Base-by-base conservation (phyloP, 1,140 invertebrate species). In the Scaptomyza pallida region DNA sequence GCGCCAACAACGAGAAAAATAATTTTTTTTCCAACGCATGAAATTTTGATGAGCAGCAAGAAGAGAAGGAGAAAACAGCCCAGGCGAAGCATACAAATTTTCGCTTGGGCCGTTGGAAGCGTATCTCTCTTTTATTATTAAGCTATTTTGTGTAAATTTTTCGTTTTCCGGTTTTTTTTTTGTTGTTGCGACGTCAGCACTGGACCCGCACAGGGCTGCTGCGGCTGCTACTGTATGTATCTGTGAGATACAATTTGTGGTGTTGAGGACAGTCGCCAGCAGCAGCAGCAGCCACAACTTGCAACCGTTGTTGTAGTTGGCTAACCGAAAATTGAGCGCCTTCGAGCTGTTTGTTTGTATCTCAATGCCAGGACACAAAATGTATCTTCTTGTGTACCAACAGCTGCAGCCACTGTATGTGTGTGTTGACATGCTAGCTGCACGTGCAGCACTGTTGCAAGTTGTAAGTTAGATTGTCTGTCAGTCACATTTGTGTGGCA, bases 1-100 rank as follows among this genome's bases (percentile, higher is more conserved):
- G 21, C 35, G 21, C 35, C 21, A 43, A 44, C 40, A 4, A 51
- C 21, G 44, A 6, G 12, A 43, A 21, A 47, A 8, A 57, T 74
- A 70, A n/a, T n/a, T 23, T 23, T 26, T 80, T 80, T 47, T 57
- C 56, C 47, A 63, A 69, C 70, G 43, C 63, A 88, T 86, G 73
- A 82, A 86, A 82, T 45, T 88, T 86, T 88, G 67, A 86, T 86
- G 82, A 83, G 59, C 50, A 40, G 13, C 26, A 8, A 30, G 8
- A 30, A 8, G 19, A 21, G 4, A 21, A 4, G 2, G 4, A 30
- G 0, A 30, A 30, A 30, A 8, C 8, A 30, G 26, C 23, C 23
- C 3, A n/a, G 44, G 55, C 23, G 45, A 30, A 17, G 17, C 21
- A 12, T 5, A 13, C 26, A 17, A 65, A 59, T 60, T 52, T 10